Evolutionary conservation across 2,888 invertebrate genomes (phyloP).

Genomic region (Drosophila trichaetosa): DNA sequence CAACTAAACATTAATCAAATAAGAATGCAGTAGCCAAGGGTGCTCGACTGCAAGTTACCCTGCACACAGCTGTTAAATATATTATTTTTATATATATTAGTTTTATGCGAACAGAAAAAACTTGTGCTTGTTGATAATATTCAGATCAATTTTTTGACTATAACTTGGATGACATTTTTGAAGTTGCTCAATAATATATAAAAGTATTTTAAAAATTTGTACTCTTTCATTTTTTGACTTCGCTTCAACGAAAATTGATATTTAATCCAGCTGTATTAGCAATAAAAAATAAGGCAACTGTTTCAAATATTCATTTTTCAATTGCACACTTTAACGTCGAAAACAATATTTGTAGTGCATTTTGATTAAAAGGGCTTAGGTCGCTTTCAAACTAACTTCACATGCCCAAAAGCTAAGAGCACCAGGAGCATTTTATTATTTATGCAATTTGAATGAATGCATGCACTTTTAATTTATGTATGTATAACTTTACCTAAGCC

Average conservation of each 20-base stretch:
- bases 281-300: background rate
- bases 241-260: background rate
- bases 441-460: constrained; percentile 28
- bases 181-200: background rate
- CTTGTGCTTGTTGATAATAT: background rate
- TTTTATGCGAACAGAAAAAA: too few species aligned
- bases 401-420: background rate
- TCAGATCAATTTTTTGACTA: background rate
- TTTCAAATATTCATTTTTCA: background rate
- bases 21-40: background rate
- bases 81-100: background rate
- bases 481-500: background rate
- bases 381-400: constrained; percentile 3
- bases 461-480: constrained; percentile 43
- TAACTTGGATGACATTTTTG: background rate
- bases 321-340: background rate
- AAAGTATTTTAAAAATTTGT: too few species aligned
- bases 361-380: constrained; percentile 1
- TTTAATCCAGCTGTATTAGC: background rate
- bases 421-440: constrained; percentile 31
- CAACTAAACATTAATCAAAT: background rate
- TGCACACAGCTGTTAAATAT: background rate
- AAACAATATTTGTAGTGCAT: constrained; percentile 1
- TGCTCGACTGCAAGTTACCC: background rate
- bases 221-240: too few species aligned